Percentiles rank a stretch among this genome's conserved stretches.
Evolutionary conservation across 2,113 vertebrate genomes (phyloP).

Genomic region (Brachypodius melanocephalos): DNA sequence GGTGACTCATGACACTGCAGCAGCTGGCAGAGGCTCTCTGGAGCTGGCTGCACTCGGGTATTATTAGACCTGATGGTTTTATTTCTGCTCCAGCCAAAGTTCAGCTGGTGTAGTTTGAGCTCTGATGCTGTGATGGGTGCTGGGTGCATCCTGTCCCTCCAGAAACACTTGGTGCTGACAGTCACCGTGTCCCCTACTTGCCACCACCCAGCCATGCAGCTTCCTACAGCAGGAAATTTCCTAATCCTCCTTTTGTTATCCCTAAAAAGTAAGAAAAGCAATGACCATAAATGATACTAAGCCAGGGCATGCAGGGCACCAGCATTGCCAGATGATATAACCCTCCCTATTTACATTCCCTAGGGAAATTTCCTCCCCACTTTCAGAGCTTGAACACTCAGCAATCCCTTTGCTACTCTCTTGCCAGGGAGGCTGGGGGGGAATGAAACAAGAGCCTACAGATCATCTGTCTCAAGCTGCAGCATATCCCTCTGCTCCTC

Average conservation of each 20-base stretch:
- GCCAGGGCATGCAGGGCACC: background rate
- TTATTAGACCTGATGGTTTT: background rate
- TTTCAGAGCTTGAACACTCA: background rate
- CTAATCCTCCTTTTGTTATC: background rate
- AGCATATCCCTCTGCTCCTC: background rate
- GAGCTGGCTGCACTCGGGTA: background rate
- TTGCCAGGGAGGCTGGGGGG: background rate
- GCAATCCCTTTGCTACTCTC: background rate
- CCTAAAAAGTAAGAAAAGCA: background rate
- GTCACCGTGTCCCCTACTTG: accelerated
- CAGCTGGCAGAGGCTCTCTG: background rate
- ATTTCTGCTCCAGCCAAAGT: background rate
- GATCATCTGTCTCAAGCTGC: background rate
- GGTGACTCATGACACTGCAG: background rate
- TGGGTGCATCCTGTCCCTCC: background rate
- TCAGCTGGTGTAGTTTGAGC: background rate
- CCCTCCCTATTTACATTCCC: background rate
- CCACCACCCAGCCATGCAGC: background rate
- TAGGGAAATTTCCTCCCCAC: background rate
- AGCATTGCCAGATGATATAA: background rate
- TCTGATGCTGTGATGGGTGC: accelerated
- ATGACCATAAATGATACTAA: background rate
- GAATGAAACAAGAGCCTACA: background rate
- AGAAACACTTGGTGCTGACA: accelerated
- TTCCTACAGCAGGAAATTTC: background rate